Percentiles rank a stretch among this genome's conserved stretches.
Conservation (phyloP, 2,797 vertebrate species). For the Remorina albescens region DNA sequence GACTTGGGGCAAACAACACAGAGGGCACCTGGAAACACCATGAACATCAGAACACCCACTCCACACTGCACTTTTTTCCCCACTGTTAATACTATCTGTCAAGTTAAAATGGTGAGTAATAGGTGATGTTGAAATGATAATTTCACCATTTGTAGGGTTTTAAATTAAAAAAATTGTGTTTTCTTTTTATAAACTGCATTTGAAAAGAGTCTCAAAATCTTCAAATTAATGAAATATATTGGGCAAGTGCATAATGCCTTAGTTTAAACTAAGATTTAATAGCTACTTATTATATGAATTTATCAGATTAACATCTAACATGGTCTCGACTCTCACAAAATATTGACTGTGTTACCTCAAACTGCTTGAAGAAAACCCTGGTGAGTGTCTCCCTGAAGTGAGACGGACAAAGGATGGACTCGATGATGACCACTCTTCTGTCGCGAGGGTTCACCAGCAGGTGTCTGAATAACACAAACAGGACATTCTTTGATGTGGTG, state of each 20-base stretch:
- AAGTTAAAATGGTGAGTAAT: background rate
- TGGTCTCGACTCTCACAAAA: background rate
- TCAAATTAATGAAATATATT: background rate
- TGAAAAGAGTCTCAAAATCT: background rate
- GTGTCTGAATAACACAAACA: slow-evolving; percentile 82
- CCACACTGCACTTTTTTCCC: background rate
- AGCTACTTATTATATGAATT: background rate
- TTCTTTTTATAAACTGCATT: background rate
- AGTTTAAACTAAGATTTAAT: background rate
- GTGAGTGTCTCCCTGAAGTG: slow-evolving; percentile 98
- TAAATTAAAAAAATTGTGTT: background rate
- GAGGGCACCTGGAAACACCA: slow-evolving; percentile 88
- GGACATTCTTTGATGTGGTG: background rate
- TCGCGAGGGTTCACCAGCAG: slow-evolving; percentile 98
- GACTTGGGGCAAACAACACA: slow-evolving; percentile 94
- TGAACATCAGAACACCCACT: background rate
- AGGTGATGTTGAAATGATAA: too few relatives aligned
- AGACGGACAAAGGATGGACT: slow-evolving; percentile 96
- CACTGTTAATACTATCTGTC: background rate
- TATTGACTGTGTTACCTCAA: slow-evolving; percentile 88
- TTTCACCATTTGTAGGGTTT: background rate
- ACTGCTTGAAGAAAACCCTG: slow-evolving; percentile 98
- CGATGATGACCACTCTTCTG: slow-evolving; percentile 96
- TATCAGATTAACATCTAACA: background rate
- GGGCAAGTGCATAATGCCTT: background rate